A percentile compares a stretch with the other conserved stretches of the same genome.
phyloP scores from a whole-genome alignment of 2,888 invertebrate genomes.

The Seladonia tumulorum region DNA sequence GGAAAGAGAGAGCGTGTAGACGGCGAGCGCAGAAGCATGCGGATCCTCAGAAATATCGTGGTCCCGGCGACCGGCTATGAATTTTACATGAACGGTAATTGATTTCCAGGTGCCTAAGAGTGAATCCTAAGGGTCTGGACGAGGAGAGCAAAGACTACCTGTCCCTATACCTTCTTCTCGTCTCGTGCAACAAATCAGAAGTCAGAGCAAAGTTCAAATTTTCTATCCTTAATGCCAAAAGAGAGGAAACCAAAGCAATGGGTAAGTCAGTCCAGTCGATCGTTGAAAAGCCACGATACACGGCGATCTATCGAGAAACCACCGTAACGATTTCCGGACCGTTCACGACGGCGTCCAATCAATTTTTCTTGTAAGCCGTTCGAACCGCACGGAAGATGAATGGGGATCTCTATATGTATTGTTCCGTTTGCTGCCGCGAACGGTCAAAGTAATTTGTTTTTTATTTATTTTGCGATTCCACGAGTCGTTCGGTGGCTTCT shows the following conservation, averaged over 20 bases:
- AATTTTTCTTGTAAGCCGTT: background rate
- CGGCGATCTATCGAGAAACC: background rate
- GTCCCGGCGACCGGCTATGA: background rate
- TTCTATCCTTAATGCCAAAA: constrained; percentile 99
- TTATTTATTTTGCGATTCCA: too few relatives aligned
- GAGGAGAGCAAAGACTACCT: constrained; percentile 99
- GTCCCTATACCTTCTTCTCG: constrained; percentile 98
- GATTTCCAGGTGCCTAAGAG: constrained; percentile 94
- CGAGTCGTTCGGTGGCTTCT: background rate
- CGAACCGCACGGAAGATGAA: background rate
- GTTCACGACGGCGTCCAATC: background rate
- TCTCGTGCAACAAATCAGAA: constrained; percentile 99
- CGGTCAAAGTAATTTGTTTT: background rate
- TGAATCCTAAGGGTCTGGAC: constrained; percentile 99
- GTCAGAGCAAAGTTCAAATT: constrained; percentile 99
- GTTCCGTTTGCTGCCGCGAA: background rate
- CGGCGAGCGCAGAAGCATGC: background rate
- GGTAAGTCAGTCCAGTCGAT: constrained; percentile 86
- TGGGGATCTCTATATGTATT: background rate
- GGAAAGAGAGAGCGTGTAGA: background rate
- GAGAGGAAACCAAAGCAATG: constrained; percentile 99
- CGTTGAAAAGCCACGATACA: background rate
- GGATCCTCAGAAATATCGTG: background rate
- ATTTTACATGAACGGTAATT: constrained; percentile 52
- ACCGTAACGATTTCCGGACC: background rate